A percentile compares a stretch with the other conserved stretches of the same genome.
Conservation (phyloP, 2,797 vertebrate genomes). For the Ceryle rudis region DNA sequence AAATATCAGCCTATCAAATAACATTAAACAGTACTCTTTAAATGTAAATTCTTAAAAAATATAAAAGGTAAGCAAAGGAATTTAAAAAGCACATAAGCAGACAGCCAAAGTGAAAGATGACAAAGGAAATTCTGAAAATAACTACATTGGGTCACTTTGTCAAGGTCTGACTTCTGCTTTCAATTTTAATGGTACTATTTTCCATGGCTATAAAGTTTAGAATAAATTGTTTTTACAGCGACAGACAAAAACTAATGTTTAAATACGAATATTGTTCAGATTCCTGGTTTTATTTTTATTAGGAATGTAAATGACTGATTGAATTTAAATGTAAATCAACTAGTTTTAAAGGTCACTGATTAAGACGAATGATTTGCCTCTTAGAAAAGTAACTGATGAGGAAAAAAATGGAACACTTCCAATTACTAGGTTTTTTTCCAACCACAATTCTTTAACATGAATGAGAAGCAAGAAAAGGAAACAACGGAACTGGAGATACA, state of each 20-base stretch:
- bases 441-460: neutral
- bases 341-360: slow-evolving; percentile 20
- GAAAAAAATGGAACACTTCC: neutral
- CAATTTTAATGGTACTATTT: neutral
- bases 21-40: neutral
- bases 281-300: neutral
- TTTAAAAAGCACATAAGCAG: neutral
- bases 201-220: neutral
- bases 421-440: neutral
- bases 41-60: neutral
- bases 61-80: neutral
- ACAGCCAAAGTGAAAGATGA: neutral
- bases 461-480: neutral
- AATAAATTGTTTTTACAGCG: neutral
- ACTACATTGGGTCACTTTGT: neutral
- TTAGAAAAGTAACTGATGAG: neutral
- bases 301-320: neutral
- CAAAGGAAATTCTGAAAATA: neutral
- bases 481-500: neutral
- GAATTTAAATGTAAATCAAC: slow-evolving; percentile 34
- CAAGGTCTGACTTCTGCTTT: neutral
- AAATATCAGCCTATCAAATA: neutral
- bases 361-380: neutral
- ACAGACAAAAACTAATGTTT: neutral
- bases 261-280: neutral